Percentiles rank a stretch among this genome's conserved stretches.
Evolutionary conservation across 2,888 invertebrate species (phyloP).

Genomic region (Acrobasis repandana): DNA sequence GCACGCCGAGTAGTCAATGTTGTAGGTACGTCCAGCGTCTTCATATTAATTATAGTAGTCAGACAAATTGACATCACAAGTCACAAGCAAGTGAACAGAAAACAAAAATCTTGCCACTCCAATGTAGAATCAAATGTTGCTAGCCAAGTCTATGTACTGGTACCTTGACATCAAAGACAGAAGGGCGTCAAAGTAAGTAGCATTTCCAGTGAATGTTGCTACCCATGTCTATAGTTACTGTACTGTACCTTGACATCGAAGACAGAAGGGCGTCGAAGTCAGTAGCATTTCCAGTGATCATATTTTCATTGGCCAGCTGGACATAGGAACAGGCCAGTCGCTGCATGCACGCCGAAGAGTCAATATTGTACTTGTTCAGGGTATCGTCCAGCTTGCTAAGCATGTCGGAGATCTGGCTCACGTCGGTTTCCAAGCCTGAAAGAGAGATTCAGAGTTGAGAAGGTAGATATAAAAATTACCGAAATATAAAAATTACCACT

Average conservation of each 20-base stretch:
- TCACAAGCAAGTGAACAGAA: too few relatives aligned
- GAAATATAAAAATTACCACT: too few relatives aligned
- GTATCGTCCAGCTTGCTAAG: slow-evolving; percentile 86
- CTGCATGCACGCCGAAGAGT: slow-evolving; percentile 88
- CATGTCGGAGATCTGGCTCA: slow-evolving; percentile 84
- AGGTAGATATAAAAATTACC: too few relatives aligned
- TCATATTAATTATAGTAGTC: too few relatives aligned
- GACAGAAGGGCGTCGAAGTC: slow-evolving; percentile 85
- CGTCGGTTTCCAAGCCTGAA: slow-evolving; percentile 83
- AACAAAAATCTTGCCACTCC: too few relatives aligned
- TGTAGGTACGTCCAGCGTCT: too few relatives aligned
- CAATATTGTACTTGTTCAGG: slow-evolving; percentile 86
- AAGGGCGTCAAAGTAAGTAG: slow-evolving; percentile 85
- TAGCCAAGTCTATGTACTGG: too few relatives aligned
- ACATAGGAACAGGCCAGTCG: slow-evolving; percentile 88
- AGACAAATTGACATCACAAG: too few relatives aligned
- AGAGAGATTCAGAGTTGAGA: slow-evolving; percentile 3
- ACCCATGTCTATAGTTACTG: too few relatives aligned
- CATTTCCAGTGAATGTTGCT: slow-evolving; percentile 84
- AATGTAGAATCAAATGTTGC: too few relatives aligned
- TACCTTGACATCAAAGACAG: slow-evolving; percentile 85
- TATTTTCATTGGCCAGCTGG: slow-evolving; percentile 86
- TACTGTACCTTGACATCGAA: slow-evolving; percentile 85
- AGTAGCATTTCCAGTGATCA: slow-evolving; percentile 84
- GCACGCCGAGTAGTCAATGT: too few relatives aligned